A percentile compares a stretch with the other conserved stretches of the same genome.
phyloP scores from a whole-genome alignment of 2,797 vertebrate genomes.

The Siniperca obscura region DNA sequence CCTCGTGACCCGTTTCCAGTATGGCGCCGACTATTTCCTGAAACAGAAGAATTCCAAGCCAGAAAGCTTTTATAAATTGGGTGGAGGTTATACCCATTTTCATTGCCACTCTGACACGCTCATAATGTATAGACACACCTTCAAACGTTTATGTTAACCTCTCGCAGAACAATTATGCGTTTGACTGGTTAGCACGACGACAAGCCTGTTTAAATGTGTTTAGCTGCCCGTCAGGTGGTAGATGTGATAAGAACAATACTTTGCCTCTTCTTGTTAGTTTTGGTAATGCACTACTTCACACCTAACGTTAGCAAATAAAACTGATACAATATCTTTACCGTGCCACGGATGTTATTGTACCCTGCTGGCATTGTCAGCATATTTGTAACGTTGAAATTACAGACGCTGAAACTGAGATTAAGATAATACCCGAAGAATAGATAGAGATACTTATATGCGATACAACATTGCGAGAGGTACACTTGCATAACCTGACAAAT shows the following conservation, averaged over 20 bases:
- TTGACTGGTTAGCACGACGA: background rate
- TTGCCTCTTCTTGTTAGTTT: background rate
- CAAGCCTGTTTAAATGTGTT: background rate
- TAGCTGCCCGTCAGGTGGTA: background rate
- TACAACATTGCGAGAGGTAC: background rate
- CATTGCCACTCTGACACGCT: accelerated
- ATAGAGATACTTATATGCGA: no score
- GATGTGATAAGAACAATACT: background rate
- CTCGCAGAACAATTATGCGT: accelerated
- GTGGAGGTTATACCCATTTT: accelerated
- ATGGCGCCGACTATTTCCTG: conserved; percentile 74
- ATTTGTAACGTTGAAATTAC: background rate
- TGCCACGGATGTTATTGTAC: background rate
- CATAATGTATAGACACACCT: background rate
- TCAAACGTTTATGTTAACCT: background rate
- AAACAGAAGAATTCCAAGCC: conserved; percentile 24
- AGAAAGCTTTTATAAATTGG: background rate
- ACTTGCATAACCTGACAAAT: background rate
- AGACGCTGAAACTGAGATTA: background rate
- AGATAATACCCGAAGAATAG: background rate
- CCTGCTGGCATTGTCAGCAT: no score
- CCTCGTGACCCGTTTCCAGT: conserved; percentile 70
- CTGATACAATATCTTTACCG: background rate
- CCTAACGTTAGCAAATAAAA: background rate
- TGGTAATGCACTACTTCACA: background rate